Base-by-base conservation (phyloP, 2,113 vertebrate species). In the Xenopus borealis region DNA sequence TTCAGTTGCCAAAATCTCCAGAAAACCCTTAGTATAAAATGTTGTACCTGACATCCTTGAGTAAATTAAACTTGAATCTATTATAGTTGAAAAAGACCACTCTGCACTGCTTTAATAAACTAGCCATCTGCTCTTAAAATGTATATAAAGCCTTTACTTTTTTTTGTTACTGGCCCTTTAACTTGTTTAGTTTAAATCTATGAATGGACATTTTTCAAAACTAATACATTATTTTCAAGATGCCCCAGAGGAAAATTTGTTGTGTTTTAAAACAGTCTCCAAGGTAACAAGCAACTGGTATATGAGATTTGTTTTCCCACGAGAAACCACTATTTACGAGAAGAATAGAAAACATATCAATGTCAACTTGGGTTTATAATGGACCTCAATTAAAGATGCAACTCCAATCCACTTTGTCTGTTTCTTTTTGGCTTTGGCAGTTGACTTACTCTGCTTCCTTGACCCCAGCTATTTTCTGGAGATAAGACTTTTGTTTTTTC, bases 321-420 rank as follows among this genome's bases (percentile, higher is more conserved):
- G 44, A 40, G 53, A 67, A 4, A 59, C n/a, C 64, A 59, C 2
- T 47, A 47, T 67, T 17, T 74, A 74, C 45, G 33, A 47, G 52
- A 61, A 74, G 17, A 66, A 67, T 3, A 23, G 27, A 64, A 72
- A 72, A 72, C 61, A 72, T 46, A 46, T 64, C 62, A 74, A 58
- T 67, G 64, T 74, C 72, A 67, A 50, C 64, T 61, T 67, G 19
- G 64, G 19, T 61, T 74, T 67, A 47, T 59, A 66, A 74, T 67
- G 55, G 72, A 74, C 72, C 53, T 59, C 64, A 74, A 74, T 59
- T 67, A 74, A 66, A 66, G 40, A 67, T 66, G 64, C 40, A 74
- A 59, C 52, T 66, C 53, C 57, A 57, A 74, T 66, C 12, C 10
- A 74, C 46, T 74, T 66, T 59, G 64, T 20, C 63, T 33, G 57